Evolutionary conservation across 2,888 invertebrate species (phyloP).

Genomic region (Melangyna quadrimaculata): DNA sequence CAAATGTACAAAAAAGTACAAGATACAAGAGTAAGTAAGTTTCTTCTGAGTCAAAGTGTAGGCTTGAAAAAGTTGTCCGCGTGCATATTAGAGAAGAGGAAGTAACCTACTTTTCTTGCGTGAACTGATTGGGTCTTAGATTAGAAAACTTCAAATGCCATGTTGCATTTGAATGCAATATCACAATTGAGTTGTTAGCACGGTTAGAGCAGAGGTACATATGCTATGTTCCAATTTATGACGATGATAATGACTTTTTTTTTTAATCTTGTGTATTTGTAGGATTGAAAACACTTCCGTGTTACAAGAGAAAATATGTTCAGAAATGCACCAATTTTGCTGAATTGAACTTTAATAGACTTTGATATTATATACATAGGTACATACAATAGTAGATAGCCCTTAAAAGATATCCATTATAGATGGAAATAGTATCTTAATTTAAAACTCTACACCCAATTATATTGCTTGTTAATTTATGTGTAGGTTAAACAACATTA

Average conservation of each 20-base stretch:
- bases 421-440: too few relatives aligned
- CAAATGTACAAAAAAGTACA: neutral
- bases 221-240: neutral
- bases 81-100: slow-evolving; percentile 25
- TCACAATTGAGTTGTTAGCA: slow-evolving; percentile 9
- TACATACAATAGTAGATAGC: too few relatives aligned
- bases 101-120: slow-evolving; percentile 22
- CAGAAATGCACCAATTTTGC: neutral
- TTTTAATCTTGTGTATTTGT: slow-evolving; percentile 1
- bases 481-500: too few relatives aligned
- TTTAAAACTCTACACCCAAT: too few relatives aligned
- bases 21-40: neutral
- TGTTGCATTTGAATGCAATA: slow-evolving; percentile 14
- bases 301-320: slow-evolving; percentile 29
- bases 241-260: neutral
- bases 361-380: too few relatives aligned
- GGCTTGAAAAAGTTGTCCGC: slow-evolving; percentile 20
- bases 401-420: too few relatives aligned
- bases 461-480: too few relatives aligned
- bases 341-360: too few relatives aligned
- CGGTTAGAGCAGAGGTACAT: neutral
- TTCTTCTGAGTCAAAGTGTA: slow-evolving; percentile 8
- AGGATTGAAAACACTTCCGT: slow-evolving; percentile 17
- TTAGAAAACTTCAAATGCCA: slow-evolving; percentile 30
- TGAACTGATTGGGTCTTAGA: slow-evolving; percentile 23